Conservation (phyloP, 2,113 vertebrate genomes). For the Phaethon lepturus region DNA sequence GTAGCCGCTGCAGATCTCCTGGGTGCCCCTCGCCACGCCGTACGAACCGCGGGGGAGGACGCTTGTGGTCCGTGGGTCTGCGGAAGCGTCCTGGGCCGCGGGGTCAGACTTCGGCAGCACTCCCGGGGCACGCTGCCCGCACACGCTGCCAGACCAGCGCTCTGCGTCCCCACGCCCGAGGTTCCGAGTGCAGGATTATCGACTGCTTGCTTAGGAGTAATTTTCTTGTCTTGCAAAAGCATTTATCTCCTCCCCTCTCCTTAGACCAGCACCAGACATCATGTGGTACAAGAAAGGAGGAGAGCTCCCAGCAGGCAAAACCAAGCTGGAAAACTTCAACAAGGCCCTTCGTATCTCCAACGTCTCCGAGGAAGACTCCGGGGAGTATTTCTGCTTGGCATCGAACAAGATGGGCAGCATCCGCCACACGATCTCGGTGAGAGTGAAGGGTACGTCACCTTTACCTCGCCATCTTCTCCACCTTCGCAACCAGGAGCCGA, state of each 20-base stretch:
- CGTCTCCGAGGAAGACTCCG: constrained; percentile 93
- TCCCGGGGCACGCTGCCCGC: background rate
- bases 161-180: background rate
- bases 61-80: background rate
- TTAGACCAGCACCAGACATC: constrained; percentile 91
- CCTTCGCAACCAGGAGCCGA: background rate
- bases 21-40: fast-evolving
- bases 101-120: background rate
- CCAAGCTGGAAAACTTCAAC: constrained; percentile 90
- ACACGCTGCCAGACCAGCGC: fast-evolving
- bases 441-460: constrained; percentile 91
- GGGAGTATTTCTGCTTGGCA: constrained; percentile 94
- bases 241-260: background rate
- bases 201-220: background rate
- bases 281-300: constrained; percentile 96
- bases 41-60: background rate
- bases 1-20: background rate
- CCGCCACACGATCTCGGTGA: constrained; percentile 92
- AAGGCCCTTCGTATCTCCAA: constrained; percentile 89
- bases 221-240: background rate
- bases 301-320: constrained; percentile 86
- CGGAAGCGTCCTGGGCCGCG: fast-evolving
- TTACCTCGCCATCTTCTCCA: constrained; percentile 58
- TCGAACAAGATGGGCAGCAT: constrained; percentile 93
- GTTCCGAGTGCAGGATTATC: background rate